Base-by-base conservation (phyloP, 1,140 invertebrate species). In the Oryzaephilus surinamensis region DNA sequence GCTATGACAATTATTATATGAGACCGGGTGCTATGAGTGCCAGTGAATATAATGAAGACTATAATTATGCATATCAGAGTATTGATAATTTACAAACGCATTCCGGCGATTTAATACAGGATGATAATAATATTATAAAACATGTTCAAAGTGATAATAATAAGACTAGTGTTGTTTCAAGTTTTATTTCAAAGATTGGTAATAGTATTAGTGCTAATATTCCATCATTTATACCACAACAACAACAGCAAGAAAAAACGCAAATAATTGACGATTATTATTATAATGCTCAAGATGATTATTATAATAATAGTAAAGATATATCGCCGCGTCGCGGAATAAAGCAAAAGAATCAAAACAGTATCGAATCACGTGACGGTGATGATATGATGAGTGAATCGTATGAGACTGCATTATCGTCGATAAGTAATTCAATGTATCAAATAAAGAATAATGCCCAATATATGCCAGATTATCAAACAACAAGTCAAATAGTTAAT, bases 31-130 rank as follows among this genome's bases (percentile, higher is more conserved):
- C 63, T 37, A 57, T 68, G 10, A 70, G 52, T 65, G 70, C 57
- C 58, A 64, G 49, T 54, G 64, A 62, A 56, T 77, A 76, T 60
- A 78, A 81, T 64, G 76, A 79, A 58, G 72, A 81, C 55, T 77
- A 73, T 46, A 80, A 80, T 60, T 78, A 77, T 60, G 71, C 73
- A 49, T 81, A 81, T 60, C 65, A 69, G 41, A 78, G 74, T 61
- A 60, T 53, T 31, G 61, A 63, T 49, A 62, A 63, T 50, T 45
- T 61, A 27, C 50, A 52, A 4, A 43, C 46, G 32, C 55, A 60
- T 16, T 20, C 28, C 1, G 36, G 30, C 7, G 36, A 13, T 28
- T 26, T 20, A 32, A 36, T 19, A 11, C 28, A n/a, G 30, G 27
- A 12, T 11, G 24, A 20, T 24, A 28, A 6, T 14, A 26, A 12